Conservation (phyloP, 2,888 invertebrate genomes). For the Agriopis marginaria region DNA sequence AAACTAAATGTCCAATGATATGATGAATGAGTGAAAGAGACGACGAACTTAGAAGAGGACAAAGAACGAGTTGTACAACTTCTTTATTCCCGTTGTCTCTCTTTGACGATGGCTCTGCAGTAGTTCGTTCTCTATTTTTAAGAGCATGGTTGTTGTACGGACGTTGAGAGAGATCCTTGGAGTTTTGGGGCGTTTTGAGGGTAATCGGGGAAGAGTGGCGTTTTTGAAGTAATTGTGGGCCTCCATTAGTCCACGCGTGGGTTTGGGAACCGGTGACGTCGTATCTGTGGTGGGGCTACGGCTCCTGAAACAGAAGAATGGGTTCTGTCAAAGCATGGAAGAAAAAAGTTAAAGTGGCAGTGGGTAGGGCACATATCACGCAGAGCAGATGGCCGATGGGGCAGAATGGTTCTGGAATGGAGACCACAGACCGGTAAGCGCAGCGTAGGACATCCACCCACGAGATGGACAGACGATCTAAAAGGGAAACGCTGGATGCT, state of each 20-base stretch:
- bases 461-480: not conserved
- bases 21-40: slow-evolving; percentile 21
- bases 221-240: slow-evolving; percentile 23
- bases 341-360: not conserved
- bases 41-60: slow-evolving; percentile 90
- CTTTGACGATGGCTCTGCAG: slow-evolving; percentile 93
- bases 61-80: slow-evolving; percentile 95
- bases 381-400: too few species aligned
- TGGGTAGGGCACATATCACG: too few species aligned
- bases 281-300: slow-evolving; percentile 68
- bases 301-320: slow-evolving; percentile 68
- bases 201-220: slow-evolving; percentile 9
- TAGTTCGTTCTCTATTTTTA: slow-evolving; percentile 90
- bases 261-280: slow-evolving; percentile 56
- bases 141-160: slow-evolving; percentile 80
- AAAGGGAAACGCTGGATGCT: too few species aligned
- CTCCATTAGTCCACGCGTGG: slow-evolving; percentile 53
- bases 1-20: slow-evolving; percentile 48
- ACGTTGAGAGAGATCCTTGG: slow-evolving; percentile 1
- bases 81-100: slow-evolving; percentile 94
- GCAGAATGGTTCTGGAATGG: too few species aligned
- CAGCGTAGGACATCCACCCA: too few species aligned
- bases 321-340: not conserved
- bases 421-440: too few species aligned
- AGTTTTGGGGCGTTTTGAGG: slow-evolving; percentile 11